Conservation (phyloP, 1,140 invertebrate genomes). For the Sycophaga agraensis region DNA sequence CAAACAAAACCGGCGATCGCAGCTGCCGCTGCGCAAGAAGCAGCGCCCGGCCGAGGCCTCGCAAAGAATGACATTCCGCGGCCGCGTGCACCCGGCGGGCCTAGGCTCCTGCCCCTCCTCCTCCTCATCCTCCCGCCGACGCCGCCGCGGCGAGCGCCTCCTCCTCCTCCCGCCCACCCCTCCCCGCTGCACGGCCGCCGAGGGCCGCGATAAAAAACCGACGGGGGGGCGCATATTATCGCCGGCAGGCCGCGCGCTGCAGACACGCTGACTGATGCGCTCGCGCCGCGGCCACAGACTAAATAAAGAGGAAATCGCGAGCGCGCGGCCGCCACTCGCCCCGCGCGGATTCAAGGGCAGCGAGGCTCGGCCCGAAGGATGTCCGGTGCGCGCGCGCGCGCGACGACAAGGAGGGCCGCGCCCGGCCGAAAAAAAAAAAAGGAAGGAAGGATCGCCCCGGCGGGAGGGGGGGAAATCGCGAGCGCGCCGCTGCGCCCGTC, state of each 20-base stretch:
- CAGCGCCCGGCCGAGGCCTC: too few relatives aligned
- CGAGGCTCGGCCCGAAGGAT: conserved; percentile 24
- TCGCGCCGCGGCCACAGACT: neutral
- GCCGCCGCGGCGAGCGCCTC: neutral
- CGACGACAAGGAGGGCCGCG: conserved; percentile 10
- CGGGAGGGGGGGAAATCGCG: neutral
- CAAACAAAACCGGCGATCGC: conserved; percentile 3
- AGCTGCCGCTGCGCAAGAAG: neutral
- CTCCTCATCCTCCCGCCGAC: neutral
- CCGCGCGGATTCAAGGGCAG: conserved; percentile 24
- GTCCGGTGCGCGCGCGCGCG: conserved; percentile 10
- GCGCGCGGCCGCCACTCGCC: neutral
- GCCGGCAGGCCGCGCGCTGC: too few relatives aligned
- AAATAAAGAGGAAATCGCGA: conserved; percentile 28
- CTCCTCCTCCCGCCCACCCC: neutral
- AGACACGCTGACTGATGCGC: conserved; percentile 18
- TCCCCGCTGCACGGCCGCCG: too few relatives aligned
- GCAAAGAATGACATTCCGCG: conserved; percentile 17
- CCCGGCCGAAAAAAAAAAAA: too few relatives aligned
- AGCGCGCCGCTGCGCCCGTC: neutral
- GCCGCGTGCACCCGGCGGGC: neutral
- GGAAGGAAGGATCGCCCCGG: neutral
- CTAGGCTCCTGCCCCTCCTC: neutral
- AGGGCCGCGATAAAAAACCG: too few relatives aligned
- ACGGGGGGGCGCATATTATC: too few relatives aligned